Base-by-base conservation (phyloP, 2,797 vertebrate genomes). In the Oophaga sylvatica region DNA sequence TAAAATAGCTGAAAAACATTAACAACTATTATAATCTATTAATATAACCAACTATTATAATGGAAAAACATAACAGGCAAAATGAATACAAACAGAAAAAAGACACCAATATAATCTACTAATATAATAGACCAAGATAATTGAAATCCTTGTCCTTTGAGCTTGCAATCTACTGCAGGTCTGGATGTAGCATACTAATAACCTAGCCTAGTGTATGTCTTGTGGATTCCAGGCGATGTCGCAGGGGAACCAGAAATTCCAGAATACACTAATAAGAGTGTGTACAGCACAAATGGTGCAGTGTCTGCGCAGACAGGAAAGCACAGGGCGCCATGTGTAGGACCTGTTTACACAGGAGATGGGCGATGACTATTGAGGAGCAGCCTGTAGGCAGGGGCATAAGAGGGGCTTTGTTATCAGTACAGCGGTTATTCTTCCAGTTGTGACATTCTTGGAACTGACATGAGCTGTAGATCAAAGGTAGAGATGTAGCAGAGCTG, bases 321-420 rank as follows among this genome's bases (percentile, higher is more conserved):
- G 83, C 65, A 80, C 65, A 78, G 53, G 53, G 65, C 68, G 2
- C 63, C 63, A 70, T 83, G 71, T 80, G 63, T 80, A 26, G 15
- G 10, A 16, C 31, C 16, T 80, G 67, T 80, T 86, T 86, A 81
- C 57, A 86, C 57, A 86, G 67, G 56, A 41, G 35, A 41, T 29
- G 57, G 63, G 26, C 0, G 70, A 15, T 2, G 20, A 12, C 71
- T 29, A 75, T 12, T 45, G 22, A 31, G 11, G n/a, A 68, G 60
- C 60, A 63, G 48, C 5, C 68, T 71, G 73, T 19, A 70, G 31
- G 70, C 26, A 80, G 20, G 17, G 35, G 60, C 13, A 87, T 68
- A 87, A 87, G 71, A 26, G 71, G 71, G 60, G 63, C 86, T 87
- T 87, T 87, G 86, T 82, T 67, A 11, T 48, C 35, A 31, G 29